Evolutionary conservation across 1,140 invertebrate species (phyloP), one percentile per base, ranked within the genome.

Genomic region (Idris sp.): DNA sequence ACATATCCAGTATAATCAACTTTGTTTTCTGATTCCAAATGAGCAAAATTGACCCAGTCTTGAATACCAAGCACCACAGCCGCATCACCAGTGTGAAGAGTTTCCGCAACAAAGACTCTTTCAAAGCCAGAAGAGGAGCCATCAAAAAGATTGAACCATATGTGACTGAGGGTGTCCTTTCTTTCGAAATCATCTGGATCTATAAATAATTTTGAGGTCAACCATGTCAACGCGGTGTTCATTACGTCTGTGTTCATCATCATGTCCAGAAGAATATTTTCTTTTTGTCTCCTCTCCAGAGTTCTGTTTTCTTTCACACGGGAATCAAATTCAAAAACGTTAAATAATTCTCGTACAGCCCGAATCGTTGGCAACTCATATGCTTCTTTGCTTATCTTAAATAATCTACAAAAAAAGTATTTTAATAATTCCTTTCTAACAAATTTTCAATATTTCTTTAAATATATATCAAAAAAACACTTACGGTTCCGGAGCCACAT

Each of bases 41-140:
- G 87, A 31, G 89, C 87, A 49, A 95, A 96, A 80, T 92, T 94
- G 2, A 96, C 84, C 95, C 95, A 97, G 83, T 96, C 95, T 81
- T 97, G 95, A 40, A 96, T 87, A 9, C 96, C 96, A 74, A 89
- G 88, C 43, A 96, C 90, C 73, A 91, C 90, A 2, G 58, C 11
- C 0, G 22, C 90, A 87, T 74, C 91, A 90, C 83, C 5, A 4
- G 61, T 59, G n/a, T 71, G 35, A n/a, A 76, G 94, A 0, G 93
- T 89, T 89, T 97, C 96, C 1, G 94, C 93, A 0, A 96, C 87
- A 80, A 96, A 96, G n/a, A 95, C 90, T 77, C 96, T 94, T 84
- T 97, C 95, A 79, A 97, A 96, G 1, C 93, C 94, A 14, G 93
- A 95, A 26, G 94, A 95, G 1, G 93, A 91, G 0, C 94, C 89